Conservation (phyloP, 2,113 vertebrate species). For the Thryonomys swinderianus region DNA sequence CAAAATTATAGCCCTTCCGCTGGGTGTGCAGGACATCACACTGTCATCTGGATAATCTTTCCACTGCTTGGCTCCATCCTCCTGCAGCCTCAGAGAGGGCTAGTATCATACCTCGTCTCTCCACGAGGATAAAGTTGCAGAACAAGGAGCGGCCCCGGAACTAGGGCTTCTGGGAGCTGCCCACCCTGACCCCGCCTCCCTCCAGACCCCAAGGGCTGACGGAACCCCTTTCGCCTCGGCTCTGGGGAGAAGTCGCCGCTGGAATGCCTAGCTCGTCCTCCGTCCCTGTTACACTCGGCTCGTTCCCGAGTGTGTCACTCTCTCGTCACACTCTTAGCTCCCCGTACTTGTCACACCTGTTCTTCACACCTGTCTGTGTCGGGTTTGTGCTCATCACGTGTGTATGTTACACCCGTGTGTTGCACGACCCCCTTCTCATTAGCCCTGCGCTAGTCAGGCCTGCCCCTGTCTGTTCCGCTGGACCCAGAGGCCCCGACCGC, state of each 20-base stretch:
- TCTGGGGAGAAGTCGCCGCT: background rate
- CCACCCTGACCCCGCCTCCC: too few relatives aligned
- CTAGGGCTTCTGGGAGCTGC: too few relatives aligned
- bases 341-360: background rate
- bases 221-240: background rate
- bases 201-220: background rate
- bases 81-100: background rate
- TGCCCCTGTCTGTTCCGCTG: background rate
- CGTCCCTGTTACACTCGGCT: background rate
- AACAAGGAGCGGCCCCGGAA: background rate
- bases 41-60: background rate
- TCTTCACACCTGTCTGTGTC: background rate
- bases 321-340: background rate
- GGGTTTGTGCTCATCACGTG: too few relatives aligned
- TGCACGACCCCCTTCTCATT: background rate
- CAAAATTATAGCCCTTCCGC: background rate
- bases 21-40: background rate
- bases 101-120: background rate
- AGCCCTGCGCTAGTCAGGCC: background rate
- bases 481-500: background rate
- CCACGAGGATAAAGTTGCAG: background rate
- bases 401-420: background rate
- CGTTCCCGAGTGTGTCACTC: background rate
- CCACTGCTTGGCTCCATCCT: background rate
- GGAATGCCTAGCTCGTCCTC: fast-evolving